A percentile compares a stretch with the other conserved stretches of the same genome.
Evolutionary conservation across 2,113 vertebrate genomes (phyloP).

Genomic region (Anhinga anhinga): DNA sequence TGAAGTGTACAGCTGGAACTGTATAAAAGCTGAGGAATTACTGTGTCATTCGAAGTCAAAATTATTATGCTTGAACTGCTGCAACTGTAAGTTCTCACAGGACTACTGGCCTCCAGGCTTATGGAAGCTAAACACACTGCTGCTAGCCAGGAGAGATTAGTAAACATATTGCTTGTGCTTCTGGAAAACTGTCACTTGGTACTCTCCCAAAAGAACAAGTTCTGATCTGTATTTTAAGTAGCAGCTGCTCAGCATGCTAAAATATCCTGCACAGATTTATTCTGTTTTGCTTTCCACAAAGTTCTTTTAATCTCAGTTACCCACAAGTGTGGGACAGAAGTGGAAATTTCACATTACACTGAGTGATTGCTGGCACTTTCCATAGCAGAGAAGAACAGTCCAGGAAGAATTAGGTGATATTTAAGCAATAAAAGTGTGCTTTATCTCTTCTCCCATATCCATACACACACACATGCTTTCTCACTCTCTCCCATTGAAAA

Average conservation of each 20-base stretch:
- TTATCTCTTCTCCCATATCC: not conserved
- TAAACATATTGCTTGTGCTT: slow-evolving; percentile 47
- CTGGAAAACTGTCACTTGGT: not conserved
- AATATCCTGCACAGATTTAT: not conserved
- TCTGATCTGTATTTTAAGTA: slow-evolving; percentile 41
- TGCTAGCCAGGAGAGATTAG: slow-evolving; percentile 40
- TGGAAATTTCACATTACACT: not conserved
- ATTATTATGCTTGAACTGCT: slow-evolving; percentile 27
- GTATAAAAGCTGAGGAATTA: slow-evolving; percentile 22
- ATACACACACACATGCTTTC: not conserved
- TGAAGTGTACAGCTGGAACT: slow-evolving; percentile 10
- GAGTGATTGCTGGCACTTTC: not conserved
- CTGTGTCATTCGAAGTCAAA: not conserved
- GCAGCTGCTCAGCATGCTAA: slow-evolving; percentile 38
- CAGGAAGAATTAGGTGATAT: not conserved
- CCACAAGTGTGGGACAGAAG: not conserved
- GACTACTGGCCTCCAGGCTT: slow-evolving; percentile 40
- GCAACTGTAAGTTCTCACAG: slow-evolving; percentile 14
- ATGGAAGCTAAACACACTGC: not conserved
- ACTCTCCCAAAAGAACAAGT: slow-evolving; percentile 21
- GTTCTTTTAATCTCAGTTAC: slow-evolving; percentile 2
- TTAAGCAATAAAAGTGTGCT: not conserved
- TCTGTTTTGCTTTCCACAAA: not conserved
- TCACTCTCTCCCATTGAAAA: not conserved
- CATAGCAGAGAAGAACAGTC: not conserved